phyloP scores from a whole-genome alignment of 2,797 vertebrate genomes.

The Hippoglossus hippoglossus region DNA sequence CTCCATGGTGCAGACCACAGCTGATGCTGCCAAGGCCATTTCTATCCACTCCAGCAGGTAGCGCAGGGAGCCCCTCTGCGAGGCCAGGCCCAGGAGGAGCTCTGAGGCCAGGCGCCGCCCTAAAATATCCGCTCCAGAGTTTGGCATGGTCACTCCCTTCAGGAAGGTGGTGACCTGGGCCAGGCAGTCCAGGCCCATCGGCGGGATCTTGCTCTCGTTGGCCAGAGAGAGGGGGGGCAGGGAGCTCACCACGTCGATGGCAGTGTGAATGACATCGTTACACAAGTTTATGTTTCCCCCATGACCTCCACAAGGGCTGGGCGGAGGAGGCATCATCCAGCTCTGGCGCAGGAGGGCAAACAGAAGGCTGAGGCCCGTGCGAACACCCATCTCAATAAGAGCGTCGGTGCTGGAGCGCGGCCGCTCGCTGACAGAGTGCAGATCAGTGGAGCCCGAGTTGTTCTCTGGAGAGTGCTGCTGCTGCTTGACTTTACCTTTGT shows the following conservation, averaged over 20 bases:
- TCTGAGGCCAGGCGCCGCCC: slow-evolving; percentile 95
- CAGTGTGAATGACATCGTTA: slow-evolving; percentile 97
- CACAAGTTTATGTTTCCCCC: slow-evolving; percentile 92
- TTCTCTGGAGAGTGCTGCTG: slow-evolving; percentile 96
- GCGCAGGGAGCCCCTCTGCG: slow-evolving; percentile 94
- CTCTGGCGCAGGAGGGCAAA: slow-evolving; percentile 97
- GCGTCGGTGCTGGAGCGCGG: slow-evolving; percentile 97
- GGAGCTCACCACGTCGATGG: slow-evolving; percentile 96
- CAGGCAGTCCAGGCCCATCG: slow-evolving; percentile 98
- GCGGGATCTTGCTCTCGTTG: slow-evolving; percentile 98
- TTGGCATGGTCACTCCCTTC: slow-evolving; percentile 96
- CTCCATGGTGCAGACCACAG: slow-evolving; percentile 91
- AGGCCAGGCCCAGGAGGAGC: slow-evolving; percentile 93
- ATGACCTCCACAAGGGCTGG: slow-evolving; percentile 49
- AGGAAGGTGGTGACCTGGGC: slow-evolving; percentile 96
- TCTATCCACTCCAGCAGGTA: slow-evolving; percentile 99
- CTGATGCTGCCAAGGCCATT: slow-evolving; percentile 95
- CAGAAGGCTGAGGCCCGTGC: slow-evolving; percentile 95
- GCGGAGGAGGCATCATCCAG: slow-evolving; percentile 91
- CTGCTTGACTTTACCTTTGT: slow-evolving; percentile 97
- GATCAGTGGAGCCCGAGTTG: slow-evolving; percentile 89
- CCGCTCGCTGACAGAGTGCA: slow-evolving; percentile 94
- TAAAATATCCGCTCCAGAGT: slow-evolving; percentile 94
- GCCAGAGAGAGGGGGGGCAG: slow-evolving; percentile 95
- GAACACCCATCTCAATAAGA: slow-evolving; percentile 98